Evolutionary conservation across 2,113 vertebrate species (phyloP).

Genomic region (Regulus satrapa): DNA sequence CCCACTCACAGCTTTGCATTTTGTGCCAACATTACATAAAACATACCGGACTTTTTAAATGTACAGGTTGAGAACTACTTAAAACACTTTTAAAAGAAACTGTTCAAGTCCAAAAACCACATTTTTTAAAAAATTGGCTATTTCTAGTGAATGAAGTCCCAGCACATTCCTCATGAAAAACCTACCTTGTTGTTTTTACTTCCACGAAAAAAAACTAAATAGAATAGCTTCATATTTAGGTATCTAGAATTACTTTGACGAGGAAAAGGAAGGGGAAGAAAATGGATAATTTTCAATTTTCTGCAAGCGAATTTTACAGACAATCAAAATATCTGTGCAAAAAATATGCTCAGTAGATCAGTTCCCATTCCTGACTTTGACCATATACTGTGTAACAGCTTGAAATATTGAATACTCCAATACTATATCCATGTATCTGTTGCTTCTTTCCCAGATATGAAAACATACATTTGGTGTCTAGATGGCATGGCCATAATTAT

Average conservation of each 20-base stretch:
- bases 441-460: not conserved
- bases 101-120: not conserved
- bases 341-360: not conserved
- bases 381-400: not conserved
- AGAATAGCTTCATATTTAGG: not conserved
- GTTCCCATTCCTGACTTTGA: not conserved
- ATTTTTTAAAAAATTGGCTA: not conserved
- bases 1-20: not conserved
- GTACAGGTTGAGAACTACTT: not conserved
- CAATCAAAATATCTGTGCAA: not conserved
- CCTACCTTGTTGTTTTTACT: not conserved
- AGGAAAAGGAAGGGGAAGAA: not conserved
- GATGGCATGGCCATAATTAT: not conserved
- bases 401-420: not conserved
- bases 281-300: not conserved
- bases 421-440: not conserved
- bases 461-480: not conserved
- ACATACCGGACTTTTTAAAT: not conserved
- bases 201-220: not conserved
- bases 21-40: conserved; percentile 40
- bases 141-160: not conserved
- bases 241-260: not conserved
- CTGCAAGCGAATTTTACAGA: not conserved
- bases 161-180: not conserved
- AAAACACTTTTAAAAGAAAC: not conserved